Evolutionary conservation across 2,888 invertebrate species (phyloP).

Genomic region (Rhamphomyia laevipes): DNA sequence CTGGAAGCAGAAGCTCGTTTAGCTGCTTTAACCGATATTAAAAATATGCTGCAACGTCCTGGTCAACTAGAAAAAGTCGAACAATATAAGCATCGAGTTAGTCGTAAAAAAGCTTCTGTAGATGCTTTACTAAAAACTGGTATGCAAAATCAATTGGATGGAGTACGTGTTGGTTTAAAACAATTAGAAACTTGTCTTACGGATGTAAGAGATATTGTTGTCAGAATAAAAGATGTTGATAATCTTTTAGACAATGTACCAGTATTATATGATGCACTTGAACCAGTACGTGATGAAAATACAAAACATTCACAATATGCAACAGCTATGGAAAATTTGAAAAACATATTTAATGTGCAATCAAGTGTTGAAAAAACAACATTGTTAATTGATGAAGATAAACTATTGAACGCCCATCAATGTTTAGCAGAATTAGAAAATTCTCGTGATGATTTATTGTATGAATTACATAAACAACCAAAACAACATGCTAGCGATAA

Average conservation of each 20-base stretch:
- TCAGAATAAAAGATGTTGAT: slow-evolving; percentile 65
- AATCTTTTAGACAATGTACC: slow-evolving; percentile 64
- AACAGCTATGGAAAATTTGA: slow-evolving; percentile 95
- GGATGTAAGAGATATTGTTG: slow-evolving; percentile 64
- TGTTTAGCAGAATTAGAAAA: slow-evolving; percentile 92
- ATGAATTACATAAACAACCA: slow-evolving; percentile 86
- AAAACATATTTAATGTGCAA: slow-evolving; percentile 95
- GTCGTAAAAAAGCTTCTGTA: slow-evolving; percentile 35
- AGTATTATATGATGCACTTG: slow-evolving; percentile 65
- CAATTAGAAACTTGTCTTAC: slow-evolving; percentile 76
- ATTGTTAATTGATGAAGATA: slow-evolving; percentile 88
- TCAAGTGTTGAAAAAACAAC: slow-evolving; percentile 92
- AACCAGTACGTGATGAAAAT: slow-evolving; percentile 83
- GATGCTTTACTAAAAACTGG: slow-evolving; percentile 72
- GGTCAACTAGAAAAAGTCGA: slow-evolving; percentile 86
- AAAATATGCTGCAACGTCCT: slow-evolving; percentile 85
- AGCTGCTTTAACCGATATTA: slow-evolving; percentile 71
- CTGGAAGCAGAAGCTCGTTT: slow-evolving; percentile 67
- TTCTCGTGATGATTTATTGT: slow-evolving; percentile 89
- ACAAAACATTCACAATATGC: slow-evolving; percentile 93
- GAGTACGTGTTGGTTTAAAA: slow-evolving; percentile 84
- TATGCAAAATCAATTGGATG: slow-evolving; percentile 95
- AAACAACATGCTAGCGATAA: slow-evolving; percentile 77
- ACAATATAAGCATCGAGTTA: slow-evolving; percentile 33
- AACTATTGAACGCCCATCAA: slow-evolving; percentile 86